These are phyloP conservation scores for Ammodramus savannarum DNA, from an alignment of 2,113 vertebrate genomes.

Conservation along the genomic window DNA sequence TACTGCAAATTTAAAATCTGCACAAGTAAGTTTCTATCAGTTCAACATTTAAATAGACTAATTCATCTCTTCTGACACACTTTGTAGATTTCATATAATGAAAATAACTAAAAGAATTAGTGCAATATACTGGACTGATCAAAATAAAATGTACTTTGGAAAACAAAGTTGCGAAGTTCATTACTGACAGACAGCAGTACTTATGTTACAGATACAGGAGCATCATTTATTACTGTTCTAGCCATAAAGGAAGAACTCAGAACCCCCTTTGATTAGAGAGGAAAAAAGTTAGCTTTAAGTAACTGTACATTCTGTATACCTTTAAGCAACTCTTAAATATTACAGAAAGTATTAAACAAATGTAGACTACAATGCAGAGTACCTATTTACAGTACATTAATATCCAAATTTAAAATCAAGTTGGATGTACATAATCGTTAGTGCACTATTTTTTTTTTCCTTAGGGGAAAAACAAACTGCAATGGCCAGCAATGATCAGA, in stretches of 20 bases:
- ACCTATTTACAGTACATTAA: slow-evolving; percentile 98
- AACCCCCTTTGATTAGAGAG: slow-evolving; percentile 66
- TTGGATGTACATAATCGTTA: slow-evolving; percentile 79
- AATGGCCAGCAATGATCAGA: slow-evolving; percentile 70
- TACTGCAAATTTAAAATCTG: slow-evolving; percentile 75
- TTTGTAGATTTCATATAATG: slow-evolving; percentile 81
- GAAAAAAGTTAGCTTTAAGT: slow-evolving; percentile 78
- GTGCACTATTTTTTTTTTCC: slow-evolving; percentile 66
- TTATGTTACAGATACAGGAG: slow-evolving; percentile 84
- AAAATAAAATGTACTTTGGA: slow-evolving; percentile 79
- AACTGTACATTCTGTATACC: slow-evolving; percentile 92
- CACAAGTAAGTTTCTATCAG: slow-evolving; percentile 72
- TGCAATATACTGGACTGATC: slow-evolving; percentile 79
- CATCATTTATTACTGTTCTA: slow-evolving; percentile 88
- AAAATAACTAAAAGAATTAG: slow-evolving; percentile 82
- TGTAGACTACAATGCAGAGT: slow-evolving; percentile 89
- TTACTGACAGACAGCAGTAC: slow-evolving; percentile 75
- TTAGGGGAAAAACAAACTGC: slow-evolving; percentile 61
- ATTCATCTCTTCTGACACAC: slow-evolving; percentile 77
- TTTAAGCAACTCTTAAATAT: slow-evolving; percentile 89
- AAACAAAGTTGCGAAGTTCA: slow-evolving; percentile 75
- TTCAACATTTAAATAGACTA: slow-evolving; percentile 80
- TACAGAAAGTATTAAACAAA: slow-evolving; percentile 91
- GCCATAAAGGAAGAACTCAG: slow-evolving; percentile 79
- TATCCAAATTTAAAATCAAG: slow-evolving; percentile 77